Evolutionary conservation across 2,888 invertebrate species (phyloP).

Genomic region (Drosophila vallismaia): DNA sequence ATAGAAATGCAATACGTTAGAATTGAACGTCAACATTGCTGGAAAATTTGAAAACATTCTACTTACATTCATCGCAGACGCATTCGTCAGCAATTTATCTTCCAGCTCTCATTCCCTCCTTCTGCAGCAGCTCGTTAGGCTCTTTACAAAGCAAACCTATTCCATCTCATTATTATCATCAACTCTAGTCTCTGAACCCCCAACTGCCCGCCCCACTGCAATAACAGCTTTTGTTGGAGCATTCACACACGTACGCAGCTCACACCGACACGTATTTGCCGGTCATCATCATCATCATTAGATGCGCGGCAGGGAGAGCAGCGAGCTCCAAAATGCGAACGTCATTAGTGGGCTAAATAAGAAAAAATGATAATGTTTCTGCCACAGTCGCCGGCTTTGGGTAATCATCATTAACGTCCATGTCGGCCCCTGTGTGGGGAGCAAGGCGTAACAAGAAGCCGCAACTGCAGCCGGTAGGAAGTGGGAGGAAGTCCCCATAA

Average conservation of each 20-base stretch:
- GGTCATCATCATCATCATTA: slow-evolving; percentile 83
- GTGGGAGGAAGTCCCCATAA: slow-evolving; percentile 16
- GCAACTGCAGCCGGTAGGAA: neutral
- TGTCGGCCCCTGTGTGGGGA: slow-evolving; percentile 38
- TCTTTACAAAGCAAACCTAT: slow-evolving; percentile 68
- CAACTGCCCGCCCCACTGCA: slow-evolving; percentile 1
- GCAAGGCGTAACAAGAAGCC: slow-evolving; percentile 12
- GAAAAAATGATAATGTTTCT: slow-evolving; percentile 79
- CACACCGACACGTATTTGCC: slow-evolving; percentile 57
- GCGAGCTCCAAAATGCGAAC: slow-evolving; percentile 66
- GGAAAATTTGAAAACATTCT: slow-evolving; percentile 6
- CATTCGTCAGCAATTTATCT: slow-evolving; percentile 18
- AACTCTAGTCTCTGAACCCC: slow-evolving; percentile 30
- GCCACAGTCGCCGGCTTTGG: slow-evolving; percentile 50
- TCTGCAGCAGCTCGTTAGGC: slow-evolving; percentile 66
- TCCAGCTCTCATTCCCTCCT: slow-evolving; percentile 3
- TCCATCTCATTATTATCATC: slow-evolving; percentile 72
- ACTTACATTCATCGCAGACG: slow-evolving; percentile 28
- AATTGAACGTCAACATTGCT: slow-evolving; percentile 7
- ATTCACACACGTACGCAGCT: slow-evolving; percentile 27
- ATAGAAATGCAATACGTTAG: slow-evolving; percentile 20
- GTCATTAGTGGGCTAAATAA: slow-evolving; percentile 80
- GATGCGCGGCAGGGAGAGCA: slow-evolving; percentile 50
- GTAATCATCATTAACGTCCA: slow-evolving; percentile 80
- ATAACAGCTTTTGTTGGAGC: slow-evolving; percentile 63